Conservation (phyloP, 2,113 vertebrate species). For the Melierax canorus region DNA sequence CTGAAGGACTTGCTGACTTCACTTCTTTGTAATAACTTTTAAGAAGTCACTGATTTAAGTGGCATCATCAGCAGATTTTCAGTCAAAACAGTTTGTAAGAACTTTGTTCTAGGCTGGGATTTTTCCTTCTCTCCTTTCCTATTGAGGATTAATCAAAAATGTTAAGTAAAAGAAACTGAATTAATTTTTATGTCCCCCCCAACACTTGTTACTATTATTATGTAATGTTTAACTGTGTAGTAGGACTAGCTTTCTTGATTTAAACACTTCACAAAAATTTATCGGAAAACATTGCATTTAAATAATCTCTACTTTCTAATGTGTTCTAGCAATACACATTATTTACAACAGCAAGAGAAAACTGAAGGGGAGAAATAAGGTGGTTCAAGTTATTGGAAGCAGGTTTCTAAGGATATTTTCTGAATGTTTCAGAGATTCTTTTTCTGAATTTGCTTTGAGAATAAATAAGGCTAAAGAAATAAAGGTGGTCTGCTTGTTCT, state of each 20-base stretch:
- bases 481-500: background rate
- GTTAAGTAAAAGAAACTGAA: background rate
- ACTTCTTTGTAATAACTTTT: background rate
- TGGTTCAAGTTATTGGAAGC: background rate
- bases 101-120: background rate
- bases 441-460: background rate
- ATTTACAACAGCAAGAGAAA: background rate
- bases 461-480: background rate
- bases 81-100: background rate
- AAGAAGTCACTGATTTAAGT: background rate
- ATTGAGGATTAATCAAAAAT: background rate
- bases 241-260: background rate
- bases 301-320: background rate
- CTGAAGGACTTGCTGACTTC: constrained; percentile 40
- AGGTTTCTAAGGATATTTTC: background rate
- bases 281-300: background rate
- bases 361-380: background rate
- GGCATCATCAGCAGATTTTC: constrained; percentile 3
- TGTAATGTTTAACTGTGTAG: background rate
- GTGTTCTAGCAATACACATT: background rate
- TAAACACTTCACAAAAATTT: background rate
- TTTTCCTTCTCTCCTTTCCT: background rate
- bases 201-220: background rate
- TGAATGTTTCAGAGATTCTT: background rate
- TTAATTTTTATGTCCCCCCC: background rate